phyloP scores from a whole-genome alignment of 2,797 vertebrate genomes.

The Pangasius larnaudii region DNA sequence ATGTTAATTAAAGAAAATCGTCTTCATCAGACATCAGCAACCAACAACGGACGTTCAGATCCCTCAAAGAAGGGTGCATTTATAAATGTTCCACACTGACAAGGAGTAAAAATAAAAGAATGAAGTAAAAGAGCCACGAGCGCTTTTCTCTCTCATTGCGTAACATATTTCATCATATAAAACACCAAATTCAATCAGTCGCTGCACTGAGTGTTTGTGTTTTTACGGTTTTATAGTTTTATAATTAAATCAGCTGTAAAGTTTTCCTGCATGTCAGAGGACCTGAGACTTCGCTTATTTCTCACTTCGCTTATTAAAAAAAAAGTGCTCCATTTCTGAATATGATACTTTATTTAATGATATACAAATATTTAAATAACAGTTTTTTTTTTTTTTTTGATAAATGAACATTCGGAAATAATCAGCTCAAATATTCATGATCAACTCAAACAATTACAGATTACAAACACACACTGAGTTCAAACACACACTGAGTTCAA shows the following conservation, averaged over 20 bases:
- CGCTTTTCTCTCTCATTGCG: neutral
- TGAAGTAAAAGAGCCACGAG: neutral
- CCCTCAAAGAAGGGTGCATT: neutral
- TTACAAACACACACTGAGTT: no score
- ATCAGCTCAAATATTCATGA: neutral
- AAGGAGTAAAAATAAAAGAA: neutral
- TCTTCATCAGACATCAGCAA: neutral
- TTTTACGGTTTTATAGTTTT: neutral
- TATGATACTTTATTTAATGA: neutral
- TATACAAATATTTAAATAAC: neutral
- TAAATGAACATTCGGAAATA: neutral
- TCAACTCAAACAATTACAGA: neutral
- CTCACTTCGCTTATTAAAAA: neutral
- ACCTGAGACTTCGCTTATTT: neutral
- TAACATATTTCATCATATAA: no score
- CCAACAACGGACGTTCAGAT: neutral
- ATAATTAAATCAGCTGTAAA: neutral
- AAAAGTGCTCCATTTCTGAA: neutral
- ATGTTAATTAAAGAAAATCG: constrained; percentile 30
- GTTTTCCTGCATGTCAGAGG: neutral
- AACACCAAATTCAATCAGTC: neutral
- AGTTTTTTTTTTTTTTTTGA: neutral
- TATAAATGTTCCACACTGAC: neutral
- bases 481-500: neutral
- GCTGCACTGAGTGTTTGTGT: neutral